Conservation (phyloP, 2,113 vertebrate genomes). For the Ariopsis seemanni region DNA sequence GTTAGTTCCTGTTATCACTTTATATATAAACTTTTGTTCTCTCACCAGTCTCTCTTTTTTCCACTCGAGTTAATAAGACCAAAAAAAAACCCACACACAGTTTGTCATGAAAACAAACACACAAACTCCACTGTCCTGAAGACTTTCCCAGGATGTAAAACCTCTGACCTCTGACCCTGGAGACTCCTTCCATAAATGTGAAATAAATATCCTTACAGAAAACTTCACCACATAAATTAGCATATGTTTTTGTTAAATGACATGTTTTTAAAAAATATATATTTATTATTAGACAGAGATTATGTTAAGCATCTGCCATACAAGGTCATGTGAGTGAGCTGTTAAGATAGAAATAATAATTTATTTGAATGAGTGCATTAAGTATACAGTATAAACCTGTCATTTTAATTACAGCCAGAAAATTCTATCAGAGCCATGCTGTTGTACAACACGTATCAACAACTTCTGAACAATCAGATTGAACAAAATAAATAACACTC, state of each 20-base stretch:
- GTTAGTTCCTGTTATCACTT: neutral
- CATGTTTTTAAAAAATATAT: neutral
- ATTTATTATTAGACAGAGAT: neutral
- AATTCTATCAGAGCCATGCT: neutral
- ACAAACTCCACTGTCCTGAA: neutral
- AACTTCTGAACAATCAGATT: neutral
- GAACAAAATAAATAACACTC: neutral
- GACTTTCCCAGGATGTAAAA: neutral
- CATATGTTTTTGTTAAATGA: neutral
- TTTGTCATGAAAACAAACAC: neutral
- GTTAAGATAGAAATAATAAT: neutral
- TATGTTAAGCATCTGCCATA: neutral
- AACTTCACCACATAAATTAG: neutral
- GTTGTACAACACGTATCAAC: neutral
- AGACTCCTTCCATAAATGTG: neutral
- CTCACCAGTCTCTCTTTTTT: neutral
- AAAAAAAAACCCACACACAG: neutral
- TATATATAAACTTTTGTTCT: neutral
- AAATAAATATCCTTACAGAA: neutral
- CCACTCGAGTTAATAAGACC: neutral
- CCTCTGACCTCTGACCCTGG: neutral
- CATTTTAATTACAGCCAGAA: neutral
- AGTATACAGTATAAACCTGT: neutral
- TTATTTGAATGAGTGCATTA: neutral
- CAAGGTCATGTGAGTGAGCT: neutral